phyloP scores from a whole-genome alignment of 2,888 invertebrate species.

The Xanthorhoe designata region DNA sequence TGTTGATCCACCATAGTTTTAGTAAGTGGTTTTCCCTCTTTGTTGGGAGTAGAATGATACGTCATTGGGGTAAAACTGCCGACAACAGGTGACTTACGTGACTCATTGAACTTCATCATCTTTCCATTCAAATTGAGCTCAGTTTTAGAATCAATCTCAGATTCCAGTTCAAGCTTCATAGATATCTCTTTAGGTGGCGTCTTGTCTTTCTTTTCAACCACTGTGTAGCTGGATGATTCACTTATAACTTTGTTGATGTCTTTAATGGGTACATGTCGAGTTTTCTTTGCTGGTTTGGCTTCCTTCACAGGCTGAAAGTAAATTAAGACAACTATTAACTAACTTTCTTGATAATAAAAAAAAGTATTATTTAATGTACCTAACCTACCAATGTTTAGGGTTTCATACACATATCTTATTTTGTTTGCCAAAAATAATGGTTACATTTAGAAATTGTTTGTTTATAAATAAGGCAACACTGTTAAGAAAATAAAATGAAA shows the following conservation, averaged over 20 bases:
- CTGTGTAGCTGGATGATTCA: slow-evolving; percentile 60
- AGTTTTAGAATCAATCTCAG: slow-evolving; percentile 61
- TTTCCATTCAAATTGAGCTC: slow-evolving; percentile 73
- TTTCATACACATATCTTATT: no score
- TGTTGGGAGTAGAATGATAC: slow-evolving; percentile 79
- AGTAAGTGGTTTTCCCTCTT: slow-evolving; percentile 77
- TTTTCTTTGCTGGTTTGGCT: slow-evolving; percentile 57
- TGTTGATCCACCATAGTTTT: slow-evolving; percentile 81
- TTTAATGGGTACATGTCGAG: slow-evolving; percentile 65
- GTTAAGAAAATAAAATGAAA: no score
- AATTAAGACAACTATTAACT: slow-evolving; percentile 5
- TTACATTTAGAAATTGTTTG: no score
- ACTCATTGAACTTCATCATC: slow-evolving; percentile 74
- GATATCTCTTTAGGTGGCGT: slow-evolving; percentile 51
- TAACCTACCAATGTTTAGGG: neutral
- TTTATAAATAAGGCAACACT: no score
- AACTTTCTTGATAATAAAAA: neutral
- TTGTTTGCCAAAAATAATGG: no score
- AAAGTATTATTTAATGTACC: no score
- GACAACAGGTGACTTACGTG: slow-evolving; percentile 74
- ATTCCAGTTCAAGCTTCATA: slow-evolving; percentile 50
- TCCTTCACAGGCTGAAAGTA: slow-evolving; percentile 70
- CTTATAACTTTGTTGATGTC: slow-evolving; percentile 64
- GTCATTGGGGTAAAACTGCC: slow-evolving; percentile 76
- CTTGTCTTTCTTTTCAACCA: slow-evolving; percentile 56